Percentiles rank a stretch among this genome's conserved stretches.
Conservation (phyloP, 1,140 invertebrate species). For the Apocrypta bakeri region DNA sequence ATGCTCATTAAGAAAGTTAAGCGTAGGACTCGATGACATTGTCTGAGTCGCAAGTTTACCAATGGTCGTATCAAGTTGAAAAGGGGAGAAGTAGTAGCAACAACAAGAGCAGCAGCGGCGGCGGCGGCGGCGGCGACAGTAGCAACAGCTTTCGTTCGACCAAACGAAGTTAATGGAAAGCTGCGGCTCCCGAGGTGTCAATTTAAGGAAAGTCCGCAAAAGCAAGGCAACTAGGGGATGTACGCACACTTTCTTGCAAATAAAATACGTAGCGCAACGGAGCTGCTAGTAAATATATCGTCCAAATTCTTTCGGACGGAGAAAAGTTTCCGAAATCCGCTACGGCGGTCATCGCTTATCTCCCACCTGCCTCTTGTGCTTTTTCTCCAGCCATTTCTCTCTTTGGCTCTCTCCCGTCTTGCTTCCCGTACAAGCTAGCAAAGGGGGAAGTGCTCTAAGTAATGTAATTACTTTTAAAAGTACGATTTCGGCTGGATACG, state of each 20-base stretch:
- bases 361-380: neutral
- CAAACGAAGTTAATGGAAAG: slow-evolving; percentile 44
- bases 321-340: slow-evolving; percentile 35
- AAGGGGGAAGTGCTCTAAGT: neutral
- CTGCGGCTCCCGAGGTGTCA: slow-evolving; percentile 41
- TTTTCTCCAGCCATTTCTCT: neutral
- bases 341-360: neutral
- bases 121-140: neutral
- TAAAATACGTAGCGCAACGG: neutral
- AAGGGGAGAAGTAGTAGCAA: neutral
- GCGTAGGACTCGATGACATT: neutral
- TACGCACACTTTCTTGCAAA: neutral
- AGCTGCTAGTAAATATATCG: slow-evolving; percentile 5
- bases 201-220: slow-evolving; percentile 38
- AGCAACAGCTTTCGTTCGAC: neutral
- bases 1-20: slow-evolving; percentile 30
- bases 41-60: slow-evolving; percentile 6
- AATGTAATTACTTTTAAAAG: slow-evolving; percentile 17
- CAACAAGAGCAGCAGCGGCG: no score
- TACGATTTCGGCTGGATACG: neutral
- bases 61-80: slow-evolving; percentile 16
- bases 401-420: neutral
- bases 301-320: slow-evolving; percentile 13
- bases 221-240: no score
- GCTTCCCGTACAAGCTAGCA: neutral